These are phyloP conservation scores for Brachionus calyciflorus DNA, from an alignment of 1,140 invertebrate species.

Conservation along the genomic window DNA sequence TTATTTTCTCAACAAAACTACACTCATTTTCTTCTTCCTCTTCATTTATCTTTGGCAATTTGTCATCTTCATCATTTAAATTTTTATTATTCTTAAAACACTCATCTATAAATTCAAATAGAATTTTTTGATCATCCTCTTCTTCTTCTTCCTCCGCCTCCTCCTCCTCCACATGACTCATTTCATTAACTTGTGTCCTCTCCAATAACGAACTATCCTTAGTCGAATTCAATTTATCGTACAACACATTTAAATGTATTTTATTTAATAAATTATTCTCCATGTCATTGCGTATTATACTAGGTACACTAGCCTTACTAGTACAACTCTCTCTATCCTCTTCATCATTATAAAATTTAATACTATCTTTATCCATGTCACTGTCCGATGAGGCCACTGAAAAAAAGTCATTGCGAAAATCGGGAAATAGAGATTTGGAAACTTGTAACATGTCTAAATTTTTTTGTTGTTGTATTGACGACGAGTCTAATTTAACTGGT, in stretches of 20 bases:
- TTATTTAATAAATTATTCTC: neutral
- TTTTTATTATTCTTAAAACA: neutral
- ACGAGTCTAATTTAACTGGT: neutral
- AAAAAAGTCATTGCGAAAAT: neutral
- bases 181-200: neutral
- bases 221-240: neutral
- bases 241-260: neutral
- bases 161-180: conserved; percentile 4
- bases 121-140: conserved; percentile 45
- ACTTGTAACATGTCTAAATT: neutral
- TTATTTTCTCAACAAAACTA: neutral
- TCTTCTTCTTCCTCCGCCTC: too few species aligned
- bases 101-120: conserved; percentile 11
- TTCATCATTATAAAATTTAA: conserved; percentile 13
- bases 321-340: conserved; percentile 5
- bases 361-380: neutral
- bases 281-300: neutral
- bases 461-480: too few species aligned
- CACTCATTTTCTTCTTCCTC: neutral
- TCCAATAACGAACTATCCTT: conserved; percentile 1
- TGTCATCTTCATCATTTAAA: neutral
- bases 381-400: neutral
- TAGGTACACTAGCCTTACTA: conserved; percentile 16
- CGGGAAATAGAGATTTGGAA: neutral
- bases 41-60: conserved; percentile 10